Evolutionary conservation across 2,113 vertebrate species (phyloP).

Genomic region (Anseranas semipalmata): DNA sequence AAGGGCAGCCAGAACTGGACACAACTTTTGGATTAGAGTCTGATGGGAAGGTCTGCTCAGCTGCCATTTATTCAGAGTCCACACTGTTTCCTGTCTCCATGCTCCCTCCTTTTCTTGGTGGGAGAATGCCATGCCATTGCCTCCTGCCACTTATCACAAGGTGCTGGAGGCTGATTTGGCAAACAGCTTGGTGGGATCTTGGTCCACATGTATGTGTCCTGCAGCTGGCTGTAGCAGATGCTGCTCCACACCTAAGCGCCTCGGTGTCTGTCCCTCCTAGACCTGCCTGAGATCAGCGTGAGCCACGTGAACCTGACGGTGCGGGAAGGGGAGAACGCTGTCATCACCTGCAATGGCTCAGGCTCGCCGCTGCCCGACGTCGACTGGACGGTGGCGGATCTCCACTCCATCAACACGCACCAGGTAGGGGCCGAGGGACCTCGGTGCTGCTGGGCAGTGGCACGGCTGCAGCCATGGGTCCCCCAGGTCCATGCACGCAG

Average conservation of each 20-base stretch:
- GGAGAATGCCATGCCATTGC: neutral
- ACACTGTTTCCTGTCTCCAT: neutral
- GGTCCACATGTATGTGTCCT: neutral
- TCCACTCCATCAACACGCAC: constrained; percentile 97
- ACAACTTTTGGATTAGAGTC: neutral
- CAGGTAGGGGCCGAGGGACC: constrained; percentile 77
- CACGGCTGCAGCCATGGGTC: neutral
- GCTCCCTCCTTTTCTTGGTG: neutral
- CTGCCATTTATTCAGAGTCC: neutral
- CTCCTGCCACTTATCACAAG: neutral
- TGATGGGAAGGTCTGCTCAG: neutral
- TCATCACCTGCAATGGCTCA: constrained; percentile 94
- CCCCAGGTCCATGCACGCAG: accelerated
- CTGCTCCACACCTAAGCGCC: neutral
- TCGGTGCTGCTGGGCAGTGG: neutral
- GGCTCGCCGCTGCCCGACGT: constrained; percentile 92
- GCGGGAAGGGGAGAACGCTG: constrained; percentile 91
- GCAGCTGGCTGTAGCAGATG: neutral
- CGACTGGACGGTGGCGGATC: constrained; percentile 91
- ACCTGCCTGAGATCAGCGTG: constrained; percentile 94
- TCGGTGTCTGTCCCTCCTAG: constrained; percentile 65
- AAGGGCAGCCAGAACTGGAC: neutral
- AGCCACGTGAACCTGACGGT: constrained; percentile 92
- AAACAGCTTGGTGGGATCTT: neutral
- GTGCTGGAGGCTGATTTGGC: neutral